Evolutionary conservation across 2,888 invertebrate species (phyloP).

Genomic region (Melipona beecheii): DNA sequence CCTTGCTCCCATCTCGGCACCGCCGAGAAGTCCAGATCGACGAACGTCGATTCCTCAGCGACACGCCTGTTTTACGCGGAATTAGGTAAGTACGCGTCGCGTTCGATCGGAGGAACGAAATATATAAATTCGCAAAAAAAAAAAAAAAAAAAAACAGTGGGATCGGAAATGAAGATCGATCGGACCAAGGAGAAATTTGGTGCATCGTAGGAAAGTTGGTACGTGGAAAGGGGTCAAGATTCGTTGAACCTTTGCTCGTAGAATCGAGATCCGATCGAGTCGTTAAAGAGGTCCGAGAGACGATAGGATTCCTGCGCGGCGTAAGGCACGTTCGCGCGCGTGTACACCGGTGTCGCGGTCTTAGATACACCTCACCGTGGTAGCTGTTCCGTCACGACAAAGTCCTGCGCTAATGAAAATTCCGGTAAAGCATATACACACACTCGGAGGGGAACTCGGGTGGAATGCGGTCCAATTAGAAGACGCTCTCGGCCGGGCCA

Average conservation of each 20-base stretch:
- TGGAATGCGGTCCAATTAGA: conserved; percentile 83
- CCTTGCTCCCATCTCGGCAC: background rate
- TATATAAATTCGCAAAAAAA: no score
- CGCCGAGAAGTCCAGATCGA: conserved; percentile 4
- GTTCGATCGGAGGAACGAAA: background rate
- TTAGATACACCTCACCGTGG: conserved; percentile 55
- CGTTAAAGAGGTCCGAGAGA: conserved; percentile 13
- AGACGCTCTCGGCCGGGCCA: conserved; percentile 68
- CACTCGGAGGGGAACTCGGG: conserved; percentile 49
- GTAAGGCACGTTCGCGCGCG: conserved; percentile 46
- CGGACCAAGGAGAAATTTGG: background rate
- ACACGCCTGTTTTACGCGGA: background rate
- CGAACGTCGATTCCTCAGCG: background rate
- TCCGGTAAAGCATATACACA: conserved; percentile 75
- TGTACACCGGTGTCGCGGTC: conserved; percentile 53
- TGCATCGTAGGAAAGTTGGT: background rate
- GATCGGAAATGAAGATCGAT: no score
- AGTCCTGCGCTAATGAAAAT: conserved; percentile 81
- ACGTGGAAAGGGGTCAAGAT: background rate
- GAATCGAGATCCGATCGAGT: conserved; percentile 41
- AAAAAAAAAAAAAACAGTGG: no score
- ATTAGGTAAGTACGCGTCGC: background rate
- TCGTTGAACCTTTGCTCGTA: background rate
- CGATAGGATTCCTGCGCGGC: conserved; percentile 46
- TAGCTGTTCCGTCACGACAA: conserved; percentile 75